Evolutionary conservation across 2,113 vertebrate species (phyloP).

Genomic region (Aspidoscelis tigris): DNA sequence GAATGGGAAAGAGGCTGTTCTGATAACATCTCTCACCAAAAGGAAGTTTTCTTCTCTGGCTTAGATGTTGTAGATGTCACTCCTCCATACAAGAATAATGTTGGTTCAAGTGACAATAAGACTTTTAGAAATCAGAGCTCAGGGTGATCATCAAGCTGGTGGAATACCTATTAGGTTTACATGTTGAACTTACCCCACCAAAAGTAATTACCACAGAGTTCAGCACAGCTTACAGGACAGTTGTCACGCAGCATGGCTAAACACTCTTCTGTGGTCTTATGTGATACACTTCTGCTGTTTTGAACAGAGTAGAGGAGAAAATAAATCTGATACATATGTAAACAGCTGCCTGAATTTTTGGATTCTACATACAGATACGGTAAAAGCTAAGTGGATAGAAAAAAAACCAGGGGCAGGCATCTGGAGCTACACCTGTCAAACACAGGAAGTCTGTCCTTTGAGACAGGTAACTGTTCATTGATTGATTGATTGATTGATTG

Average conservation of each 20-base stretch:
- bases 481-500: too few species aligned
- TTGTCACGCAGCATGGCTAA: too few species aligned
- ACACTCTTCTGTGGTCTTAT: too few species aligned
- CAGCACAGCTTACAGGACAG: neutral
- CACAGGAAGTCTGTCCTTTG: neutral
- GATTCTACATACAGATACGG: neutral
- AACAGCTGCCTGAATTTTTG: neutral
- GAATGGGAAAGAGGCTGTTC: too few species aligned
- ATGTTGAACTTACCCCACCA: neutral
- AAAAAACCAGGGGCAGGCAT: neutral
- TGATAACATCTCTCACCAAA: neutral
- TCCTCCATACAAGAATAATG: too few species aligned
- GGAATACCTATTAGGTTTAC: too few species aligned
- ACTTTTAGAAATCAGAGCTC: neutral
- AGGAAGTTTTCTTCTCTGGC: neutral
- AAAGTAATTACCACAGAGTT: neutral
- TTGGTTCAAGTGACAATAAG: neutral
- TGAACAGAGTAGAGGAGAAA: neutral
- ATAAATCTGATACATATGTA: neutral
- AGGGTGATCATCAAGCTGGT: neutral
- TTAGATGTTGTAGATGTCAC: too few species aligned
- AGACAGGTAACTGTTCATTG: neutral
- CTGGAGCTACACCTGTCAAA: neutral
- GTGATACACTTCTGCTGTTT: too few species aligned
- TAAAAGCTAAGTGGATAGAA: neutral